Conservation (phyloP, 2,888 invertebrate species). For the Euzetes globulus region DNA sequence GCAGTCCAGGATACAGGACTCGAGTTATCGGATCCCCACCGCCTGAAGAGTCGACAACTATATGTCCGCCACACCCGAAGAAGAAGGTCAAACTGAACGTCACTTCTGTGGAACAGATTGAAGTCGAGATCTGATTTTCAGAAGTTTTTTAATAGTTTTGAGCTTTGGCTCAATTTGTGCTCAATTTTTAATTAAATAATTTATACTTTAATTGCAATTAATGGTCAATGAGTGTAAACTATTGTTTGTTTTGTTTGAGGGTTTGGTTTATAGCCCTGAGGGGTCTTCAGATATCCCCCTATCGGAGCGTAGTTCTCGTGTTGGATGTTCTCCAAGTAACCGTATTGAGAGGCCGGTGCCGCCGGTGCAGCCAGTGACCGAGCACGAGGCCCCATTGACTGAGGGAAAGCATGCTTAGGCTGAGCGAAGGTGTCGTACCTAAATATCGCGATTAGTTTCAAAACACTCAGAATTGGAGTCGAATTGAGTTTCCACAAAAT, state of each 20-base stretch:
- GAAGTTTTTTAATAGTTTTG: too few species aligned
- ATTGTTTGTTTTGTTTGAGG: neutral
- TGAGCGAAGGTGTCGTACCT: too few species aligned
- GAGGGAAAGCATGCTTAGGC: too few species aligned
- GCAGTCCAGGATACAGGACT: neutral
- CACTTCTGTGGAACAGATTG: neutral
- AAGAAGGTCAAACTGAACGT: constrained; percentile 7
- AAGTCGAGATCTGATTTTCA: too few species aligned
- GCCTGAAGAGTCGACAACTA: neutral
- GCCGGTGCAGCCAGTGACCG: too few species aligned
- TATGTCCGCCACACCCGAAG: neutral
- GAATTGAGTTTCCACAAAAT: too few species aligned
- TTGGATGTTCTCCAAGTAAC: neutral
- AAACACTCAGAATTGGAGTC: neutral
- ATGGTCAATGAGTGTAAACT: neutral
- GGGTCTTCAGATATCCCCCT: neutral
- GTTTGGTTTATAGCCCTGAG: neutral
- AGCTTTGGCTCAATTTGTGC: too few species aligned
- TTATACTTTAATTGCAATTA: too few species aligned
- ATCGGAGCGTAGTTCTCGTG: neutral
- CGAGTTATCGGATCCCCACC: neutral
- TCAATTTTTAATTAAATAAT: too few species aligned
- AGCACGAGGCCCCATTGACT: too few species aligned
- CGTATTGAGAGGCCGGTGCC: neutral
- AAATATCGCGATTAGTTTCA: neutral